phyloP scores from a whole-genome alignment of 2,797 vertebrate species.

The Clamator glandarius region DNA sequence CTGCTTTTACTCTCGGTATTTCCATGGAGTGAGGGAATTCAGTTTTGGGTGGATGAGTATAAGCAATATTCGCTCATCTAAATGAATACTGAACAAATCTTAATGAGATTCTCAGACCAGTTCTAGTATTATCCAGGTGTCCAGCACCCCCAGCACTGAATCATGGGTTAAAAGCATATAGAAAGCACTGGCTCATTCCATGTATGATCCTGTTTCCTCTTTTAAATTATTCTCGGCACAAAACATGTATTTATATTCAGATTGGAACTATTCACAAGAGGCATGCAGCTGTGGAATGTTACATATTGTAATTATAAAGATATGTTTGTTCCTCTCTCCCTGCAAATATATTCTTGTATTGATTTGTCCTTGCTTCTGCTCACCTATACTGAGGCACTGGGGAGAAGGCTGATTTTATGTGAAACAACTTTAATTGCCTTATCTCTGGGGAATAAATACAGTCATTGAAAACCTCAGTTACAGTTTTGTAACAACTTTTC shows the following conservation, averaged over 20 bases:
- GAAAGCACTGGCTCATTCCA: background rate
- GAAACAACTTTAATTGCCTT: conserved; percentile 75
- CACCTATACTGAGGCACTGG: conserved; percentile 42
- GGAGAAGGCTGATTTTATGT: conserved; percentile 67
- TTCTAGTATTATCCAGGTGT: background rate
- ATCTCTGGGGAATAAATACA: conserved; percentile 69
- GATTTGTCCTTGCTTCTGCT: conserved; percentile 63
- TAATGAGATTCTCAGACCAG: background rate
- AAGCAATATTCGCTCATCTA: background rate
- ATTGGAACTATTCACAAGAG: conserved; percentile 48
- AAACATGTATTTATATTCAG: conserved; percentile 54
- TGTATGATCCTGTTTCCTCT: conserved; percentile 14
- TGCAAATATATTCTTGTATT: conserved; percentile 59
- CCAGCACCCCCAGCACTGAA: background rate
- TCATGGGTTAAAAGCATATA: background rate
- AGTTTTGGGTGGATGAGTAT: background rate
- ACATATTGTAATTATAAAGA: conserved; percentile 56
- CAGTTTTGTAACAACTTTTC: conserved; percentile 47
- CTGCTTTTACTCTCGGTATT: background rate
- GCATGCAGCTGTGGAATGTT: conserved; percentile 39
- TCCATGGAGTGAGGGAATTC: background rate
- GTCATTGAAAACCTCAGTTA: conserved; percentile 69
- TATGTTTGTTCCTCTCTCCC: conserved; percentile 30
- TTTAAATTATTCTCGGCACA: conserved; percentile 26
- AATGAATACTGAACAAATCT: background rate